A percentile compares a stretch with the other conserved stretches of the same genome.
These are phyloP conservation scores for Nycticryphes semicollaris DNA, from an alignment of 2,113 vertebrate genomes.

Conservation along the genomic window DNA sequence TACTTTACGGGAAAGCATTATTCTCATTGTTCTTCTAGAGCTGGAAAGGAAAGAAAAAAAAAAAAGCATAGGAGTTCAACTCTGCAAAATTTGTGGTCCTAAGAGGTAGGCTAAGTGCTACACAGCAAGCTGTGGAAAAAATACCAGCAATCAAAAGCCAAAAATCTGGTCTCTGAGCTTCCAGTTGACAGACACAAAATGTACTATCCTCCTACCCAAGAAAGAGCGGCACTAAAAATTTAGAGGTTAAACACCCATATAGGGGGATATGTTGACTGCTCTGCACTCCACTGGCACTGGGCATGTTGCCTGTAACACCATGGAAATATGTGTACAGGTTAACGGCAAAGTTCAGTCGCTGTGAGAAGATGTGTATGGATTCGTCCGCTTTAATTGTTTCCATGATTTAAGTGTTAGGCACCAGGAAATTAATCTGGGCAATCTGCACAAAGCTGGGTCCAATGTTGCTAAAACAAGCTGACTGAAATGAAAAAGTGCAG, in stretches of 20 bases:
- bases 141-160: neutral
- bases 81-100: neutral
- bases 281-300: neutral
- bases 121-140: neutral
- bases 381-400: neutral
- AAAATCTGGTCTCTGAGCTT: neutral
- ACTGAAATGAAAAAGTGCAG: conserved; percentile 39
- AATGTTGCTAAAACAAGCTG: conserved; percentile 32
- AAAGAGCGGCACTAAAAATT: neutral
- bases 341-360: neutral
- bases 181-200: neutral
- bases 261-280: neutral
- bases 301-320: neutral
- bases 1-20: neutral
- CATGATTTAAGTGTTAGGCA: conserved; percentile 18
- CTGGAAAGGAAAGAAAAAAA: neutral
- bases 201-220: neutral
- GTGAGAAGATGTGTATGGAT: neutral
- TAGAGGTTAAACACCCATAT: neutral
- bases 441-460: conserved; percentile 32
- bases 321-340: neutral
- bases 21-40: conserved; percentile 9
- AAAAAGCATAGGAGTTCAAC: neutral
- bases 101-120: neutral
- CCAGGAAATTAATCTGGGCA: conserved; percentile 42